Evolutionary conservation across 2,797 vertebrate genomes (phyloP).

Genomic region (Pangasius djambal): DNA sequence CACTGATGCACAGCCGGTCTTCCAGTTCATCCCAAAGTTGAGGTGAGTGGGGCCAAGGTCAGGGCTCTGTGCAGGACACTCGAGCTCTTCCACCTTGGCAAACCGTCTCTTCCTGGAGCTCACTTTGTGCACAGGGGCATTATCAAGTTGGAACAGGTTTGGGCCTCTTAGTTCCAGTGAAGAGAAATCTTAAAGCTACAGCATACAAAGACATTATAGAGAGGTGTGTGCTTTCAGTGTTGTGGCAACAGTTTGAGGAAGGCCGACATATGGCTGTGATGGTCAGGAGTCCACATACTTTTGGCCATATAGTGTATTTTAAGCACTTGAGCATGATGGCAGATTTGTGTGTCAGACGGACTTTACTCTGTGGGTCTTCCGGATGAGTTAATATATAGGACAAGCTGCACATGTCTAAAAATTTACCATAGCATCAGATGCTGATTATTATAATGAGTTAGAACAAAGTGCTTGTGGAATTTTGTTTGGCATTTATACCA

Average conservation of each 20-base stretch:
- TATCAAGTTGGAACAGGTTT: background rate
- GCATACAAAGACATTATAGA: background rate
- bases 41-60: background rate
- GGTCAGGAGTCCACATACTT: background rate
- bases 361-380: conserved; percentile 34
- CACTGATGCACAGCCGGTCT: background rate
- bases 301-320: background rate
- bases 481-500: background rate
- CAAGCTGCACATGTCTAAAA: conserved; percentile 45
- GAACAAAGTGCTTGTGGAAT: background rate
- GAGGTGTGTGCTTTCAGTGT: background rate
- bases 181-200: background rate
- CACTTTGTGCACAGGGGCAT: background rate
- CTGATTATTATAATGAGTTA: background rate
- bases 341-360: background rate
- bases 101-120: background rate
- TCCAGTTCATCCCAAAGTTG: background rate
- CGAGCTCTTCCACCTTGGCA: background rate
- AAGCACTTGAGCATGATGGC: background rate
- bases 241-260: background rate
- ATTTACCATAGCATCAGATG: conserved; percentile 25
- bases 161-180: background rate
- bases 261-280: background rate
- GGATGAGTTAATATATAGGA: conserved; percentile 55
- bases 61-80: background rate